Base-by-base conservation (phyloP, 2,113 vertebrate genomes). In the Aepyceros melampus region DNA sequence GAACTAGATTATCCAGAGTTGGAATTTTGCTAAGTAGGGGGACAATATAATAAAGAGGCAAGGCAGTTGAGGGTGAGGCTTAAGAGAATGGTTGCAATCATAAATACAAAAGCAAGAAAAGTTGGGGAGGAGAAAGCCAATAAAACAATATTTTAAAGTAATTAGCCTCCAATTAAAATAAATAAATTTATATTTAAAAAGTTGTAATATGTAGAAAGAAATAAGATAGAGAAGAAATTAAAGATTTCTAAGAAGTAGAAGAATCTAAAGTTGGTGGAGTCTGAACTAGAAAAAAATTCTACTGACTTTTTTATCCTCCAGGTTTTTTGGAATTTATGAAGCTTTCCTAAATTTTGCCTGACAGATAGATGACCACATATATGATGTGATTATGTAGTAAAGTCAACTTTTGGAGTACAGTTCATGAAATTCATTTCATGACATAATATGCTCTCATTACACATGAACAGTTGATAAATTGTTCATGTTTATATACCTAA, bases 21-120 rank as follows among this genome's bases (percentile, higher is more conserved):
- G 29, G 6, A 19, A 81, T 51, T 85, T 94, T 95, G 56, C 31
- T 51, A 91, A 88, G 23, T 83, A 10, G 25, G 47, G 83, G 15
- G 25, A 33, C 76, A 95, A 40, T 40, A 58, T n/a, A 15, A 92
- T 87, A 87, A 85, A 21, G 36, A 79, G 7, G 64, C 40, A 79
- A 96, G 49, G 49, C 27, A 88, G 21, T 91, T 96, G 83, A 91
- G 3, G 31, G n/a, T 91, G 17, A 84, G 60, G 16, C 40, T 71
- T 53, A 71, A 87, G 51, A 78, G 17, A 93, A 95, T 71, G 7
- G 40, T 67, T 95, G 25, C 13, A 47, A 17, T 62, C 58, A 90
- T 40, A 43, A 89, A 74, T 83, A 93, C 25, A 51, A 93, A 96
- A 74, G 31, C 40, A 87, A 90, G 21, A 76, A 95, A 95, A 91